Percentiles rank a stretch among this genome's conserved stretches.
phyloP scores from a whole-genome alignment of 2,888 invertebrate genomes.

The Drosophila mimetica region DNA sequence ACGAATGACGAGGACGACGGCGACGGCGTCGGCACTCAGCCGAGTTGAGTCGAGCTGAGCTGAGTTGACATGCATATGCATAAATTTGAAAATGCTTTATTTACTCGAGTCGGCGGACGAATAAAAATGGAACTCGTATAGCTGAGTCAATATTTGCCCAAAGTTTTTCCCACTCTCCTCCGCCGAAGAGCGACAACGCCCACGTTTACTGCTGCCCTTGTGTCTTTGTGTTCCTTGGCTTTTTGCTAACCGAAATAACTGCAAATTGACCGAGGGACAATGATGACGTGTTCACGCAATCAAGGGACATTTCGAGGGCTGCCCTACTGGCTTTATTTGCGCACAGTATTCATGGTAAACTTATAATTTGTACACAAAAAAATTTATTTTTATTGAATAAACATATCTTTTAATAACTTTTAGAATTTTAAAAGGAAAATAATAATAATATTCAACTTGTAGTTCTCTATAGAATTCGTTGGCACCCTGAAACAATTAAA shows the following conservation, averaged over 20 bases:
- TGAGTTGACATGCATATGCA: constrained; percentile 50
- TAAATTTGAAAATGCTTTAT: constrained; percentile 63
- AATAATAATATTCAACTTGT: too few species aligned
- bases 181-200: neutral
- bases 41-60: constrained; percentile 11
- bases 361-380: too few species aligned
- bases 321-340: neutral
- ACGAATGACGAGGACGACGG: constrained; percentile 4
- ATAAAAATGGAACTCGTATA: constrained; percentile 39
- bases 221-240: constrained; percentile 26
- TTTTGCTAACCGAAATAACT: constrained; percentile 20
- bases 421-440: too few species aligned
- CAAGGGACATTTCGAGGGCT: neutral
- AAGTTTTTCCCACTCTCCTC: constrained; percentile 33
- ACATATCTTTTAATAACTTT: too few species aligned
- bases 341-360: too few species aligned
- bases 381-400: too few species aligned
- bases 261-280: constrained; percentile 26
- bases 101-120: constrained; percentile 45
- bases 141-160: constrained; percentile 67
- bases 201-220: constrained; percentile 30
- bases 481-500: neutral
- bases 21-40: neutral
- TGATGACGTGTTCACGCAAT: constrained; percentile 14
- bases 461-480: neutral